phyloP scores from a whole-genome alignment of 1,140 invertebrate species.

The Achatina immaculata region DNA sequence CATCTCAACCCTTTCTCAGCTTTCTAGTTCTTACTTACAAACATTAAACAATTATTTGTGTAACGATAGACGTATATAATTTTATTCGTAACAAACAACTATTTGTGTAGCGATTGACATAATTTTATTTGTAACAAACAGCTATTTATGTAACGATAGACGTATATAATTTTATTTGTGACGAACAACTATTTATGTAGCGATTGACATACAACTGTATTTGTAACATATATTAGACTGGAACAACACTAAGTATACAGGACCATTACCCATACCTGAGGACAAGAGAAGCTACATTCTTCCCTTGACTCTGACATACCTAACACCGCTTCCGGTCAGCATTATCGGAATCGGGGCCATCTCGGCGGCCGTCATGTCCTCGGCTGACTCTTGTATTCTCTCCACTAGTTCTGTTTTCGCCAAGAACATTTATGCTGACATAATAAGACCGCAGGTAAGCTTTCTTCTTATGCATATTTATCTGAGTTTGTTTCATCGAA shows the following conservation, averaged over 20 bases:
- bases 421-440: conserved; percentile 95
- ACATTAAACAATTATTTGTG: too few relatives aligned
- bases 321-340: conserved; percentile 91
- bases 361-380: conserved; percentile 98
- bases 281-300: conserved; percentile 91
- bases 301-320: conserved; percentile 94
- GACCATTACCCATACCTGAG: conserved; percentile 77
- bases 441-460: conserved; percentile 88
- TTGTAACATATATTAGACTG: conserved; percentile 79
- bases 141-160: background rate
- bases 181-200: background rate
- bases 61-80: too few relatives aligned
- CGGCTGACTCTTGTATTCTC: conserved; percentile 95
- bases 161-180: background rate
- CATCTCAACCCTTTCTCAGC: too few relatives aligned
- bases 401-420: conserved; percentile 98
- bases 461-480: conserved; percentile 54
- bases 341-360: conserved; percentile 97
- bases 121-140: background rate
- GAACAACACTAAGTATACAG: conserved; percentile 87
- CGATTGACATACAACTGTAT: background rate
- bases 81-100: background rate
- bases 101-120: background rate
- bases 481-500: background rate
- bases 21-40: too few relatives aligned